A percentile compares a stretch with the other conserved stretches of the same genome.
These are phyloP conservation scores for Pseudachorutes palmiensis DNA, from an alignment of 1,140 invertebrate genomes.

Conservation along the genomic window DNA sequence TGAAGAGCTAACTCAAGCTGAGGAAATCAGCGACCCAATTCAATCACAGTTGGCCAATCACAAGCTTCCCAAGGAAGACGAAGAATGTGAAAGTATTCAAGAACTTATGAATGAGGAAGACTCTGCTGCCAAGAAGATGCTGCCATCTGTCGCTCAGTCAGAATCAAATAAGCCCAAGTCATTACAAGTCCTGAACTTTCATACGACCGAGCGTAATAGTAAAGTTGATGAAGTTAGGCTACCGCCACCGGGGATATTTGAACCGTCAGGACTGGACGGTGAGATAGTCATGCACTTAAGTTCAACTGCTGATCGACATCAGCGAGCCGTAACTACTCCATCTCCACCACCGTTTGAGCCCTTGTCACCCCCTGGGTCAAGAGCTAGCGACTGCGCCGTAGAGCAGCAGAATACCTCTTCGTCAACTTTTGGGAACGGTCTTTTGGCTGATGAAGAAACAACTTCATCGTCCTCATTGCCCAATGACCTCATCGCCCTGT, in stretches of 20 bases:
- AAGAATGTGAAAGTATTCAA: not conserved
- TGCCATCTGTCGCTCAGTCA: not conserved
- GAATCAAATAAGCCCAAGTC: not conserved
- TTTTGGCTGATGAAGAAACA: not conserved
- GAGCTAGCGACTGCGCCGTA: not conserved
- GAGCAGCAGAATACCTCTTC: not conserved
- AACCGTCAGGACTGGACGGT: no score
- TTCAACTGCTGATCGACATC: not conserved
- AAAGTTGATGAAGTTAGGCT: no score
- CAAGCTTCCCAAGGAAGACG: no score
- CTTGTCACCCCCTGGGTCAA: not conserved
- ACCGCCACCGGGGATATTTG: no score
- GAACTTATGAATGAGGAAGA: not conserved
- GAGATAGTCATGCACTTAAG: no score
- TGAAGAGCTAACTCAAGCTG: not conserved
- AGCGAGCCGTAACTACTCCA: not conserved
- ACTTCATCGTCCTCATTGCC: not conserved
- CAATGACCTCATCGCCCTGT: not conserved
- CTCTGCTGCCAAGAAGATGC: not conserved
- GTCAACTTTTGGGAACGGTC: not conserved
- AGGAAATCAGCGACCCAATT: no score
- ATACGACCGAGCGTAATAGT: no score
- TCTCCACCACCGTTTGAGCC: not conserved
- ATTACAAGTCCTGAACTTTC: not conserved
- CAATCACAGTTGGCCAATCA: no score